These are phyloP conservation scores for Philopotamus ludificatus DNA, from an alignment of 1,140 invertebrate genomes.

Conservation along the genomic window DNA sequence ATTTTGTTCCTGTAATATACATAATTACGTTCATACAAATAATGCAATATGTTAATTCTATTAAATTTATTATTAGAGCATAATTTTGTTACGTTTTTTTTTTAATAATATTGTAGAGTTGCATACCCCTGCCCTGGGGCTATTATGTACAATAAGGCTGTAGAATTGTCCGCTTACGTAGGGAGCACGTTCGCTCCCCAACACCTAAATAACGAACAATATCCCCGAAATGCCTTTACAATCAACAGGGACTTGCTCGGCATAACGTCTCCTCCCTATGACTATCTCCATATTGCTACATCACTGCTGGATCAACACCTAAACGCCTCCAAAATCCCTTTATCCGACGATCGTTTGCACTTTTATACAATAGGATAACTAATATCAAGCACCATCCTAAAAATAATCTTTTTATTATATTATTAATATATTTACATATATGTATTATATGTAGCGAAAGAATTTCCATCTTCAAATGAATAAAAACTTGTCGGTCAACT, in stretches of 20 bases:
- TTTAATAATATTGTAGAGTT: too few species aligned
- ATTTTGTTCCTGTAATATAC: too few species aligned
- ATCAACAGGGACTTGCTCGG: conserved; percentile 34
- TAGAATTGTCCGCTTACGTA: conserved; percentile 38
- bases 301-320: not conserved
- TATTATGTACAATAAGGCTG: conserved; percentile 30
- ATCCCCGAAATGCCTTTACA: conserved; percentile 38
- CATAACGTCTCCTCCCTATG: not conserved
- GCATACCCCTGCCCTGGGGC: not conserved
- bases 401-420: not conserved
- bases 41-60: too few species aligned
- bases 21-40: too few species aligned
- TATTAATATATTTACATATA: not conserved
- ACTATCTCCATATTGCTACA: not conserved
- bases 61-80: too few species aligned
- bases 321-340: not conserved
- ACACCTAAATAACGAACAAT: conserved; percentile 39
- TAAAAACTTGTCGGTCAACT: not conserved
- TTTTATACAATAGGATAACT: not conserved
- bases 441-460: not conserved
- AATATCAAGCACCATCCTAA: not conserved
- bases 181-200: conserved; percentile 18
- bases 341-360: not conserved
- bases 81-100: too few species aligned
- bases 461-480: not conserved